Percentiles rank a stretch among this genome's conserved stretches.
Evolutionary conservation across 2,113 vertebrate genomes (phyloP).

Genomic region (Guaruba guarouba): DNA sequence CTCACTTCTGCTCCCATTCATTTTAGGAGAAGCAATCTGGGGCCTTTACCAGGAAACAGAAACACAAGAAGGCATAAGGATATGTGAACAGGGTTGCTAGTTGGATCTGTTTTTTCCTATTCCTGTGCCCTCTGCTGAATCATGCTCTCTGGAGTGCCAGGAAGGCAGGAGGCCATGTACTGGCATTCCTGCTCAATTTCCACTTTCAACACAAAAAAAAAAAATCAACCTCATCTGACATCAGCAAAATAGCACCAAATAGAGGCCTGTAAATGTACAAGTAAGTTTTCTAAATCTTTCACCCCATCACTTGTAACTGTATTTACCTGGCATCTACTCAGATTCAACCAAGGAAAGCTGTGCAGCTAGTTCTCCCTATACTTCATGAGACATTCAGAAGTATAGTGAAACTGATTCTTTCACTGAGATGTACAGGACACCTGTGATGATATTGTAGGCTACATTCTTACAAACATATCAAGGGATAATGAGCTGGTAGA

Average conservation of each 20-base stretch:
- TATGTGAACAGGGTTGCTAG: accelerated
- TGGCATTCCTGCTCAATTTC: neutral
- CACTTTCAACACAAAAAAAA: neutral
- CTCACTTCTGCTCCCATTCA: neutral
- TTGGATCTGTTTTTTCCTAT: neutral
- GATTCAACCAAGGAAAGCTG: neutral
- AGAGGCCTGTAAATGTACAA: neutral
- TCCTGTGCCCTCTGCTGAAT: neutral
- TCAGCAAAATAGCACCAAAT: neutral
- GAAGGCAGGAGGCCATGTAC: neutral
- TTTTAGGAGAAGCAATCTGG: neutral
- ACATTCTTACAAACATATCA: accelerated
- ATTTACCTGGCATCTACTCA: neutral
- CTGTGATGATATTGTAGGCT: neutral
- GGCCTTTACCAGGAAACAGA: neutral
- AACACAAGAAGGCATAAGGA: neutral
- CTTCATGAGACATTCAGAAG: neutral
- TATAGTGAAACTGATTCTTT: neutral
- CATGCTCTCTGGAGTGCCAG: neutral
- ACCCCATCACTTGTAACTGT: neutral
- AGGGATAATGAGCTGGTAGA: neutral
- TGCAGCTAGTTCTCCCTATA: neutral
- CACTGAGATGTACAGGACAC: neutral
- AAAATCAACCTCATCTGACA: neutral
- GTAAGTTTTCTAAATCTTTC: neutral